Conservation (phyloP, 2,888 invertebrate species). For the Ommatoiulus sabulosus region DNA sequence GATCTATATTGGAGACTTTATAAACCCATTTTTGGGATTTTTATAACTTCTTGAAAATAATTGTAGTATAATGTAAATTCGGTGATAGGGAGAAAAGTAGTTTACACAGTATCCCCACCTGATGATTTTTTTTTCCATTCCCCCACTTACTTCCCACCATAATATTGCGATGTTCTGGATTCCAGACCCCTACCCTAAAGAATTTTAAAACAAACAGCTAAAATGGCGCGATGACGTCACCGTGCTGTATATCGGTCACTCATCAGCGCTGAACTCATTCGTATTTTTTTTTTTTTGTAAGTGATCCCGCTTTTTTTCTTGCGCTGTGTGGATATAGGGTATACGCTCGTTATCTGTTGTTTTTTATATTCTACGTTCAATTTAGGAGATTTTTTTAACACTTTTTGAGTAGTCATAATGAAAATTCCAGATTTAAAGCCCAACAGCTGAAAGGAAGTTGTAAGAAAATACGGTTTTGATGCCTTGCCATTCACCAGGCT, state of each 20-base stretch:
- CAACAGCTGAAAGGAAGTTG: slow-evolving; percentile 43
- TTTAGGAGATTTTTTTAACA: slow-evolving; percentile 20
- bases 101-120: not conserved
- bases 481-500: slow-evolving; percentile 39
- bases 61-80: not conserved
- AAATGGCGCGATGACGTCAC: slow-evolving; percentile 13
- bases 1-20: too few relatives aligned
- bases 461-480: slow-evolving; percentile 36
- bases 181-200: not conserved
- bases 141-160: not conserved
- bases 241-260: slow-evolving; percentile 2
- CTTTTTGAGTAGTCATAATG: slow-evolving; percentile 33
- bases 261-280: slow-evolving; percentile 36
- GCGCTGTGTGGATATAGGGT: not conserved
- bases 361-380: slow-evolving; percentile 21
- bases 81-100: not conserved
- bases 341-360: slow-evolving; percentile 37
- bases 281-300: slow-evolving; percentile 26
- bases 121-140: not conserved
- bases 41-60: not conserved
- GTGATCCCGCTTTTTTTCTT: slow-evolving; percentile 11
- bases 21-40: too few relatives aligned
- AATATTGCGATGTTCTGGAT: not conserved
- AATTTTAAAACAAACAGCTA: slow-evolving; percentile 18
- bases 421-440: slow-evolving; percentile 43